Conservation (phyloP, 2,797 vertebrate genomes). For the Glyptemys insculpta region DNA sequence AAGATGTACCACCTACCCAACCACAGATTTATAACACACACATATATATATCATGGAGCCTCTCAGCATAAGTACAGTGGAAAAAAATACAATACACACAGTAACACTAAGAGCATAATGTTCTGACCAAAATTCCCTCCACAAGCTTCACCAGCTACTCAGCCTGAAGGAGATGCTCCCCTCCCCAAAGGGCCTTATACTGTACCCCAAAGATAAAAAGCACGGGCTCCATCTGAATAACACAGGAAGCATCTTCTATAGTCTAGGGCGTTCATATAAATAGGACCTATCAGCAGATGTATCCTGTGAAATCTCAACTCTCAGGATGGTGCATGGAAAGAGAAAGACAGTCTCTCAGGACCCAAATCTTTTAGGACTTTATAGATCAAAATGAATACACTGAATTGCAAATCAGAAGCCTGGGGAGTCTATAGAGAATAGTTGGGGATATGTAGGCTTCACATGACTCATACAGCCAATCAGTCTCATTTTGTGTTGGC, state of each 20-base stretch:
- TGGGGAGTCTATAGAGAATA: background rate
- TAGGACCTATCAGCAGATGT: background rate
- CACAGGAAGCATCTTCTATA: background rate
- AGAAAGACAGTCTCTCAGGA: background rate
- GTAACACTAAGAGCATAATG: background rate
- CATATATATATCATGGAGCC: background rate
- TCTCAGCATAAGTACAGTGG: background rate
- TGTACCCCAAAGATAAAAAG: background rate
- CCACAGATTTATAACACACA: background rate
- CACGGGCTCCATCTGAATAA: background rate
- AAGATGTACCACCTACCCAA: too few relatives aligned
- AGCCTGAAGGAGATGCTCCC: background rate
- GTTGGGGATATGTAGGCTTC: background rate
- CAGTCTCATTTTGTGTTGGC: background rate
- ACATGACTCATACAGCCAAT: background rate
- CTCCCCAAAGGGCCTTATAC: background rate
- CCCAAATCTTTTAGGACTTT: background rate
- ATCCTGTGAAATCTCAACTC: slow-evolving; percentile 1
- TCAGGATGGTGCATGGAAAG: background rate
- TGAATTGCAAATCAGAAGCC: slow-evolving; percentile 44
- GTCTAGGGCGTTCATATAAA: background rate
- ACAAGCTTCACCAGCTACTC: background rate
- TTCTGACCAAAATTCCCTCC: background rate
- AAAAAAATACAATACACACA: background rate
- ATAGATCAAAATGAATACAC: background rate